Conservation (phyloP, 2,888 invertebrate genomes). For the Lapara coniferarum region DNA sequence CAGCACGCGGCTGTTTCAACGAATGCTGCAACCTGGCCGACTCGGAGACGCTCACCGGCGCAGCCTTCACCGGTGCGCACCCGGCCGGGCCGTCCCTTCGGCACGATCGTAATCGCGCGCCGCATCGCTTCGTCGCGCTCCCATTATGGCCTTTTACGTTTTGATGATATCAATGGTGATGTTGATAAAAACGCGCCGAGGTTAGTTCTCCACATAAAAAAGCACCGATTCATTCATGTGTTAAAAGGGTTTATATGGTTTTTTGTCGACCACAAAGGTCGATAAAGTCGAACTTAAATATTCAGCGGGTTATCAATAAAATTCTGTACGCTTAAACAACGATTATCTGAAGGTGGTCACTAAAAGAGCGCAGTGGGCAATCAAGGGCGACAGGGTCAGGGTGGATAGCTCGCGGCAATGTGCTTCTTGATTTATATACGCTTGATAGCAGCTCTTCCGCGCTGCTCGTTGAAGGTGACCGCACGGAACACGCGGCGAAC, state of each 20-base stretch:
- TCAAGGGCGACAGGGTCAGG: conserved; percentile 68
- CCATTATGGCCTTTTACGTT: conserved; percentile 69
- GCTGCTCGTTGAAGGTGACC: conserved; percentile 72
- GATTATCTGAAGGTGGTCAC: conserved; percentile 66
- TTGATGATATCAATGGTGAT: conserved; percentile 69
- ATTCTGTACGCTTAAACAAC: conserved; percentile 49
- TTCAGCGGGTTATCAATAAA: conserved; percentile 54
- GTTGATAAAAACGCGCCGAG: conserved; percentile 67
- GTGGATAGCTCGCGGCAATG: conserved; percentile 65
- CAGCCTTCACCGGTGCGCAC: conserved; percentile 42
- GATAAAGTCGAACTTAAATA: conserved; percentile 51
- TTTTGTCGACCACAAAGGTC: conserved; percentile 50
- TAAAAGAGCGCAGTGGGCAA: conserved; percentile 60
- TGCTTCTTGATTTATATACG: conserved; percentile 72
- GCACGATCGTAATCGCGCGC: conserved; percentile 56
- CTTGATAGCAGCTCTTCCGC: conserved; percentile 77
- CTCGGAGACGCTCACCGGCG: conserved; percentile 54
- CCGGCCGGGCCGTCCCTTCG: conserved; percentile 43
- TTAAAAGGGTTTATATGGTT: conserved; percentile 52
- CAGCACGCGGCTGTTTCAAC: conserved; percentile 68
- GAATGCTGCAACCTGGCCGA: conserved; percentile 60
- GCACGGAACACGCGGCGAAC: conserved; percentile 56
- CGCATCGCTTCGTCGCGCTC: conserved; percentile 57
- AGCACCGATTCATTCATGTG: conserved; percentile 56
- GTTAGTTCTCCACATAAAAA: conserved; percentile 61